Percentiles rank a stretch among this genome's conserved stretches.
Evolutionary conservation across 2,797 vertebrate genomes (phyloP).

Genomic region (Hoplostethus mediterraneus): DNA sequence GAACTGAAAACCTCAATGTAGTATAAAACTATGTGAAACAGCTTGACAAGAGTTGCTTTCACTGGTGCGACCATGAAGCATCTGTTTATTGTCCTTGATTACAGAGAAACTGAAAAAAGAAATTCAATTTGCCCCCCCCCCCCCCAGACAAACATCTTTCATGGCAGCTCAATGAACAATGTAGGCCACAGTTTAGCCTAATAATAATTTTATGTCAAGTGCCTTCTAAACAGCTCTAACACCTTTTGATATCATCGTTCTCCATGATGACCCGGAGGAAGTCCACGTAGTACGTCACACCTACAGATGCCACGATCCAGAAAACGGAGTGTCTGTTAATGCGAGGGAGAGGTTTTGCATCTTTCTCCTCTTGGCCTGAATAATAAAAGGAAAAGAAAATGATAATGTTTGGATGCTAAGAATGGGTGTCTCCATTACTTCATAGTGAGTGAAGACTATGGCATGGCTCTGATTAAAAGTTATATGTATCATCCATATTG

Average conservation of each 20-base stretch:
- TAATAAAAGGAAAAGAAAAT: slow-evolving; percentile 2
- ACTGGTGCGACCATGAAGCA: not conserved
- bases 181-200: too few relatives aligned
- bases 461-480: too few relatives aligned
- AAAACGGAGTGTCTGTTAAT: slow-evolving; percentile 94
- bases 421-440: too few relatives aligned
- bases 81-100: not conserved
- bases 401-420: not conserved
- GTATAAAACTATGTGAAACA: not conserved
- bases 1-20: too few relatives aligned
- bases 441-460: too few relatives aligned
- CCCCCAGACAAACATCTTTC: too few relatives aligned
- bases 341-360: slow-evolving; percentile 87
- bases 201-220: too few relatives aligned
- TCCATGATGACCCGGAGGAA: slow-evolving; percentile 89
- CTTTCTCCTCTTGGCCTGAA: slow-evolving; percentile 85
- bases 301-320: slow-evolving; percentile 92
- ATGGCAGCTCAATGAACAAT: too few relatives aligned
- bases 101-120: not conserved
- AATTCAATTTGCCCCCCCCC: too few relatives aligned
- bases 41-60: not conserved
- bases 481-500: too few relatives aligned
- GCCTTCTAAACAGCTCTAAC: slow-evolving; percentile 13
- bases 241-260: slow-evolving; percentile 90
- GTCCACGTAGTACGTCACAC: slow-evolving; percentile 93